phyloP scores from a whole-genome alignment of 2,888 invertebrate genomes.

The Hirudinaria manillensis region DNA sequence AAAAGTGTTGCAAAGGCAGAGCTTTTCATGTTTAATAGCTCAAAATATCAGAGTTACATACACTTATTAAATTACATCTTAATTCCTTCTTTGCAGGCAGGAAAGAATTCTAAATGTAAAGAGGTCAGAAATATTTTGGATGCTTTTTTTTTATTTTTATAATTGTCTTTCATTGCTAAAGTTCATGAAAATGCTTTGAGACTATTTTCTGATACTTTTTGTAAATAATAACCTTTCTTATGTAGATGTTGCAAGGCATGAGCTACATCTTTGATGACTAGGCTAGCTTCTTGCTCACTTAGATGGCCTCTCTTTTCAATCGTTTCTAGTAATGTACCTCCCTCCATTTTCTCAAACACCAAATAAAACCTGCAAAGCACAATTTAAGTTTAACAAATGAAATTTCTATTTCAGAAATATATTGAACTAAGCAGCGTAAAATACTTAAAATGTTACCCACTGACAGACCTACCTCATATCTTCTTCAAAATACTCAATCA shows the following conservation, averaged over 20 bases:
- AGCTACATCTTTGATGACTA: constrained; percentile 87
- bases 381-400: not conserved
- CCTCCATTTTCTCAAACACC: constrained; percentile 42
- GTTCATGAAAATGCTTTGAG: no score
- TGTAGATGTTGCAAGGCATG: constrained; percentile 89
- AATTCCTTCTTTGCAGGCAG: no score
- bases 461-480: constrained; percentile 49
- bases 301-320: constrained; percentile 88
- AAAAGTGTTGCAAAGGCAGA: no score
- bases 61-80: no score
- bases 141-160: no score
- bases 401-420: not conserved
- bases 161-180: no score
- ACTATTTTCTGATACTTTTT: no score
- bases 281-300: constrained; percentile 89
- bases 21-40: no score
- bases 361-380: constrained; percentile 37
- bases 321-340: constrained; percentile 79
- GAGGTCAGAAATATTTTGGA: no score
- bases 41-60: no score
- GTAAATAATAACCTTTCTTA: constrained; percentile 63
- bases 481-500: constrained; percentile 84
- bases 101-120: no score
- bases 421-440: not conserved
- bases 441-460: constrained; percentile 7